Conservation (phyloP, 2,113 vertebrate genomes). For the Anthoscopus minutus region DNA sequence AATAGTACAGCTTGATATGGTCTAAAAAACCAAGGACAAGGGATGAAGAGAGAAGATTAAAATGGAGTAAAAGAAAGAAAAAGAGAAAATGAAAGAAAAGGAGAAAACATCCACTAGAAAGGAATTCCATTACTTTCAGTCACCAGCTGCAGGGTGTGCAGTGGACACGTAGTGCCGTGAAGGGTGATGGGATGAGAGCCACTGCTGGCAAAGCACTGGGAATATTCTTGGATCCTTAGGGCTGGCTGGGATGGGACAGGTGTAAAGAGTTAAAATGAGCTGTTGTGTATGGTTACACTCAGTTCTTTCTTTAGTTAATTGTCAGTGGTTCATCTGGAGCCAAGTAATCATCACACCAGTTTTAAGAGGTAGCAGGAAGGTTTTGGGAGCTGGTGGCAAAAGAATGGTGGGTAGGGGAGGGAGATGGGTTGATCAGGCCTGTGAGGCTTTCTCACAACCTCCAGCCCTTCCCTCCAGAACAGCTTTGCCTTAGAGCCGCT, state of each 20-base stretch:
- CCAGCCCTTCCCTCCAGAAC: neutral
- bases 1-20: neutral
- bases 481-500: neutral
- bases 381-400: neutral
- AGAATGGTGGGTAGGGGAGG: accelerated
- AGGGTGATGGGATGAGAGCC: neutral
- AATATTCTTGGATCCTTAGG: accelerated
- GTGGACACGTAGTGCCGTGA: accelerated
- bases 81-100: neutral
- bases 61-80: neutral
- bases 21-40: neutral
- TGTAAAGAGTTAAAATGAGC: neutral
- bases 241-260: neutral
- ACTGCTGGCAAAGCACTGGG: neutral
- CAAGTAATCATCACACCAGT: neutral
- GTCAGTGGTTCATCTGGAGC: neutral
- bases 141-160: neutral
- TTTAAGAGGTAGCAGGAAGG: neutral
- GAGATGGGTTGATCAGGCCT: no score
- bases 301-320: neutral
- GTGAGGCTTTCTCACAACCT: neutral
- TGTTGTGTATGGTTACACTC: accelerated
- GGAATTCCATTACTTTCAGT: neutral
- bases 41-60: neutral
- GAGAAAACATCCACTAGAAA: neutral